Conservation (phyloP, 2,113 vertebrate genomes). For the Mesitornis unicolor region DNA sequence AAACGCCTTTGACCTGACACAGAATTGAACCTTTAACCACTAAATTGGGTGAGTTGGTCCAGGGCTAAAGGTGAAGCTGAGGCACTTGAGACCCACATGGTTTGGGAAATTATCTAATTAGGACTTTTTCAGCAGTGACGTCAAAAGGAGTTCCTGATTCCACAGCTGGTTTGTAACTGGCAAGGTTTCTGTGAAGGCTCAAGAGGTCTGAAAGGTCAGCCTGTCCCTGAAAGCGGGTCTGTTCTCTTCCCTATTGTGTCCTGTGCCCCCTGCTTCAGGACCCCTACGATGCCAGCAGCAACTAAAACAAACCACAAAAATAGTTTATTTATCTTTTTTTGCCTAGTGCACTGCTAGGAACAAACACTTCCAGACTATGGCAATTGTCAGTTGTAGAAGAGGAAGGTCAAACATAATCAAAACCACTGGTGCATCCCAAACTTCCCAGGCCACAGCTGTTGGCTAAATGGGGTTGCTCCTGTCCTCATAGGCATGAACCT, state of each 20-base stretch:
- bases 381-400: conserved; percentile 54
- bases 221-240: conserved; percentile 22
- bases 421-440: conserved; percentile 40
- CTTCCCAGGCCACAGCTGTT: background rate
- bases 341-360: background rate
- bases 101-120: conserved; percentile 79
- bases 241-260: conserved; percentile 22
- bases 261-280: background rate
- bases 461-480: conserved; percentile 1
- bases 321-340: conserved; percentile 51
- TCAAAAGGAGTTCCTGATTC: conserved; percentile 65
- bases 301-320: conserved; percentile 36
- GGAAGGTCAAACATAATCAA: conserved; percentile 70
- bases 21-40: conserved; percentile 69
- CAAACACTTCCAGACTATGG: conserved; percentile 51
- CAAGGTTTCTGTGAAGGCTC: conserved; percentile 26
- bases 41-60: conserved; percentile 59
- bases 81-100: conserved; percentile 37
- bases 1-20: conserved; percentile 67
- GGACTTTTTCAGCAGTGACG: conserved; percentile 58
- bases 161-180: conserved; percentile 66
- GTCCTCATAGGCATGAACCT: background rate
- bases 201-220: conserved; percentile 70
- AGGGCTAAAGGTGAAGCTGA: conserved; percentile 77
- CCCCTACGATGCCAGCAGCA: conserved; percentile 27